A percentile compares a stretch with the other conserved stretches of the same genome.
Evolutionary conservation across 2,113 vertebrate genomes (phyloP).

Genomic region (Entelurus aequoreus): DNA sequence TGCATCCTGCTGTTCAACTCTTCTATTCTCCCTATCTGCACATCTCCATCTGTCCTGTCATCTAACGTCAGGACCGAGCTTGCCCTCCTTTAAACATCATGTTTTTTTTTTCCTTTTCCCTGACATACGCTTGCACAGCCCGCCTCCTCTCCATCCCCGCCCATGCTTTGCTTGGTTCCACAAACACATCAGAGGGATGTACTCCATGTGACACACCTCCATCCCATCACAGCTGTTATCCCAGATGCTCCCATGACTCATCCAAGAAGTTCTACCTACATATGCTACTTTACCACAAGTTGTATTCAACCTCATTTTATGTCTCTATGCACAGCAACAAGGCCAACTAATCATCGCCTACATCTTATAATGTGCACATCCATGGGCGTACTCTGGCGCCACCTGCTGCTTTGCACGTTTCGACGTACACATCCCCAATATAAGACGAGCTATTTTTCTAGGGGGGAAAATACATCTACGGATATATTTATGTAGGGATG

Average conservation of each 20-base stretch:
- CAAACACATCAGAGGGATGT: conserved; percentile 4
- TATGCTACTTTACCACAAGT: not conserved
- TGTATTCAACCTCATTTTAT: not conserved
- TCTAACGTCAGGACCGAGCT: not conserved
- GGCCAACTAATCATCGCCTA: not conserved
- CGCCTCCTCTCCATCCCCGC: not conserved
- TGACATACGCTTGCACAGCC: not conserved
- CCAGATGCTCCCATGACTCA: conserved; percentile 1
- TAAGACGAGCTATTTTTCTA: no score
- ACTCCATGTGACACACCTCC: not conserved
- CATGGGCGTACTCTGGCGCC: no score
- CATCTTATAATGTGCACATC: not conserved
- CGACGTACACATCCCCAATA: no score
- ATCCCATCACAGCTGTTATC: not conserved
- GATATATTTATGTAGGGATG: no score
- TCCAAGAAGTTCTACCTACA: not conserved
- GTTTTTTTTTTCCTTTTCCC: not conserved
- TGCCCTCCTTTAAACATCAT: not conserved
- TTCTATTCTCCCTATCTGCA: not conserved
- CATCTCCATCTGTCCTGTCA: not conserved
- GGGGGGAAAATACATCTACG: no score
- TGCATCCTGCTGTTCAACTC: not conserved
- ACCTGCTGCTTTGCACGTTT: no score
- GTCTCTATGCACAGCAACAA: not conserved
- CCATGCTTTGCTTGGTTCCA: not conserved